Conservation (phyloP, 1,140 invertebrate species). For the Agrilus planipennis region DNA sequence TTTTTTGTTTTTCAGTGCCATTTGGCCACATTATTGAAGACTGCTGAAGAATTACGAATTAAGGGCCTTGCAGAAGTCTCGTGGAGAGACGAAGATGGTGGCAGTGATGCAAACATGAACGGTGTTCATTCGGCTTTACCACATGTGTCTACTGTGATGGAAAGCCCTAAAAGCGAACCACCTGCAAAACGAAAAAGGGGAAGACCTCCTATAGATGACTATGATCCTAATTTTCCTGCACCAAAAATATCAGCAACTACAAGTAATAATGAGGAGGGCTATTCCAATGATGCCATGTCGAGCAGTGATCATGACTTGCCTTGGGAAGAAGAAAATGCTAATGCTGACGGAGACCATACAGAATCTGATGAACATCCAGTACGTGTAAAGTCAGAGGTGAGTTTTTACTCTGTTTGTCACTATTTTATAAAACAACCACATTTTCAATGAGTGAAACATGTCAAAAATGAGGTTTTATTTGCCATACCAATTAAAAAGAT, state of each 20-base stretch:
- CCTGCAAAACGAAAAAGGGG: conserved; percentile 40
- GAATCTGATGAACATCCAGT: conserved; percentile 24
- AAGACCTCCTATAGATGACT: conserved; percentile 51
- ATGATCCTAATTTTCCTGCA: conserved; percentile 38
- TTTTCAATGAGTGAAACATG: too few relatives aligned
- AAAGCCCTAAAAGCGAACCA: conserved; percentile 31
- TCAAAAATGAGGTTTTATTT: too few relatives aligned
- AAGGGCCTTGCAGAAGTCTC: conserved; percentile 84
- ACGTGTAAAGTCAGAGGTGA: conserved; percentile 28
- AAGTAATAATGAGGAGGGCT: conserved; percentile 35
- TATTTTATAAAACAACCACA: too few relatives aligned
- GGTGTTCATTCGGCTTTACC: conserved; percentile 34
- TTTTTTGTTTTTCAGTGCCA: conserved; percentile 67
- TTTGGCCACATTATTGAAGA: conserved; percentile 74
- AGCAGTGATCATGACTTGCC: conserved; percentile 30
- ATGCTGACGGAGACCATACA: conserved; percentile 18
- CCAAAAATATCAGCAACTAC: conserved; percentile 43
- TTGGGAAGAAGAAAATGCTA: conserved; percentile 28
- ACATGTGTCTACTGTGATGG: conserved; percentile 31
- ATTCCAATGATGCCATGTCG: conserved; percentile 32
- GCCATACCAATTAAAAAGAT: too few relatives aligned
- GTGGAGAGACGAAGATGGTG: conserved; percentile 53
- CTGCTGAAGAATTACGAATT: conserved; percentile 81
- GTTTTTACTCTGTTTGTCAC: too few relatives aligned
- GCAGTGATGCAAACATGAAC: conserved; percentile 36